Base-by-base conservation (phyloP, 2,113 vertebrate genomes). In the Calcarius ornatus region DNA sequence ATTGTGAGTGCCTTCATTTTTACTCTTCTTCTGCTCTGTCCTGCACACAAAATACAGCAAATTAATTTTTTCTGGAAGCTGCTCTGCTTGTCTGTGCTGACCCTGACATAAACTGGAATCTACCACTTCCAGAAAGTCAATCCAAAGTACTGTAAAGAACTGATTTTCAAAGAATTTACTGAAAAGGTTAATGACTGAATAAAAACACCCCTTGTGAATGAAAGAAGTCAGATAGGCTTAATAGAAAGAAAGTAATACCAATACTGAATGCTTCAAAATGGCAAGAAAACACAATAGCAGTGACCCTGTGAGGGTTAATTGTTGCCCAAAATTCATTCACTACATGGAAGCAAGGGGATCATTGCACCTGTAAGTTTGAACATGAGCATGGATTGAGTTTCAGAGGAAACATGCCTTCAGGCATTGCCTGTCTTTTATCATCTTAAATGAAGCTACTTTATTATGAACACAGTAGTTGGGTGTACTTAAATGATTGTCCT, bases 361-460 rank as follows among this genome's bases (percentile, higher is more conserved):
- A 35, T 68, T 64, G 20, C 65, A 85, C 53, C 78, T 91, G 15
- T 79, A 87, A 76, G 13, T 23, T 27, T 76, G 61, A 87, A 82
- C 21, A 8, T n/a, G 37, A 85, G 17, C 24, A n/a, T 43, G 45
- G 65, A 59, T 51, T 75, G 38, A 40, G 15, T 76, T 93, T 78
- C 61, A 94, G 81, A 72, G 18, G 35, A 87, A 45, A 47, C 2
- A 5, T 82, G 63, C 70, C 66, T 92, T 5, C 3, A 23, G 63
- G n/a, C 42, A 45, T 42, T 2, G 10, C 22, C 4, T 81, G 75
- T 48, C 70, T 92, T 94, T 90, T 93, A 72, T 72, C 27, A 85
- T 53, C n/a, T 72, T 47, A 93, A 95, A 85, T 92, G 81, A 87
- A 92, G 53, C 15, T 87, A 50, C 57, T 90, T 79, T 66, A 85